Base-by-base conservation (phyloP, 2,888 invertebrate species). In the Megastigmus dorsalis region DNA sequence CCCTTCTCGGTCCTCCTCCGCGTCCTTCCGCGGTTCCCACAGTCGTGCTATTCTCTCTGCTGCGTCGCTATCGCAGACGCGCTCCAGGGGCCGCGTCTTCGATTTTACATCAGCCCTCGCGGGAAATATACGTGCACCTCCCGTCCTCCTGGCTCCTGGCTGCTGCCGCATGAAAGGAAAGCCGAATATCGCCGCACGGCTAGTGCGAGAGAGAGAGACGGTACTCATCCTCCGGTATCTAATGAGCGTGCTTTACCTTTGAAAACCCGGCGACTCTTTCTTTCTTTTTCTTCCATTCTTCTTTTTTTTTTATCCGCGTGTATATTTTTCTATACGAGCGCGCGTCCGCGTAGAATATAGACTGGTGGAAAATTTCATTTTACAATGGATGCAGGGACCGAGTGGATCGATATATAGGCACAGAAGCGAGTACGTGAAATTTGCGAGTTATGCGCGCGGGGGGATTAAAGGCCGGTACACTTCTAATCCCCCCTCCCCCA, bases 41-140 rank as follows among this genome's bases (percentile, higher is more conserved):
- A n/a, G n/a, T n/a, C n/a, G n/a, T n/a, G n/a, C n/a, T n/a, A n/a
- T n/a, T n/a, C n/a, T n/a, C n/a, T n/a, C n/a, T n/a, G n/a, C n/a
- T n/a, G n/a, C n/a, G n/a, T n/a, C n/a, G n/a, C n/a, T n/a, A n/a
- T n/a, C n/a, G n/a, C n/a, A n/a, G n/a, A n/a, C n/a, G n/a, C n/a
- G n/a, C 28, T 10, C 7, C 7, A 4, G 13, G 33, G 26, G 20
- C 26, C 48, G n/a, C n/a, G n/a, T 60, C 36, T 60, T 66, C 43
- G 60, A 60, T 67, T 67, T 67, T 60, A 54, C 73, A 67, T 73
- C 66, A 60, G 50, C 18, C 59, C 41, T 26, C 54, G 15, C 45
- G 33, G 54, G 60, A 72, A 72, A 72, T 72, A 48, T 26, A 52
- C 13, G 18, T 48, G 20, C 6, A 33, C 41, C 18, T 3, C 18